Percentiles rank a stretch among this genome's conserved stretches.
Conservation (phyloP, 2,797 vertebrate genomes). For the Acipenser transmontanus region DNA sequence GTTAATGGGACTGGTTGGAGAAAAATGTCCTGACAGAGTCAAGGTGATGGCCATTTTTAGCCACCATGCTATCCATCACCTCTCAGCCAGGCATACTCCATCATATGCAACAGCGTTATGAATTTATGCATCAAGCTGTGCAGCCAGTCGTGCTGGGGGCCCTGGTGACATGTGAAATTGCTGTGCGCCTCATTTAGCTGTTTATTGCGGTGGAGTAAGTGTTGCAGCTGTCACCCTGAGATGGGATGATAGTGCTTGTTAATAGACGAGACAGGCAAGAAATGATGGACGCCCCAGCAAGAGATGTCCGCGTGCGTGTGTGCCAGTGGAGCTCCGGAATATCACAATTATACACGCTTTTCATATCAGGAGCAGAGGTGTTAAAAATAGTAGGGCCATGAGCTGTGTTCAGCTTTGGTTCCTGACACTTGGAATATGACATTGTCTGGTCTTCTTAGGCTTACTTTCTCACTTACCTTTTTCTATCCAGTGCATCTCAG, state of each 20-base stretch:
- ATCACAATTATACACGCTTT: slow-evolving; percentile 68
- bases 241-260: slow-evolving; percentile 74
- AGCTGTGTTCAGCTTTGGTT: slow-evolving; percentile 26
- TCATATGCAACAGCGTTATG: slow-evolving; percentile 74
- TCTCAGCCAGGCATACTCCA: slow-evolving; percentile 73
- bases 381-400: slow-evolving; percentile 56
- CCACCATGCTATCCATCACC: slow-evolving; percentile 76
- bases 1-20: slow-evolving; percentile 60
- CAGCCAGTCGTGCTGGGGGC: slow-evolving; percentile 74
- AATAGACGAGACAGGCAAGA: slow-evolving; percentile 74
- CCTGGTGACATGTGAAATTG: slow-evolving; percentile 77
- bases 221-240: slow-evolving; percentile 73
- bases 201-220: slow-evolving; percentile 77
- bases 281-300: slow-evolving; percentile 74
- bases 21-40: slow-evolving; percentile 73
- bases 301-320: slow-evolving; percentile 58
- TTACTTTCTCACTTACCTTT: slow-evolving; percentile 3
- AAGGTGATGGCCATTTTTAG: slow-evolving; percentile 79
- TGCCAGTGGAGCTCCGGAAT: slow-evolving; percentile 67
- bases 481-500: background rate
- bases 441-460: slow-evolving; percentile 10
- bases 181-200: slow-evolving; percentile 77
- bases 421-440: slow-evolving; percentile 10
- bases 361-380: slow-evolving; percentile 60
- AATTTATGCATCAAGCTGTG: slow-evolving; percentile 79